Conservation (phyloP, 2,113 vertebrate genomes). For the Nymphicus hollandicus region DNA sequence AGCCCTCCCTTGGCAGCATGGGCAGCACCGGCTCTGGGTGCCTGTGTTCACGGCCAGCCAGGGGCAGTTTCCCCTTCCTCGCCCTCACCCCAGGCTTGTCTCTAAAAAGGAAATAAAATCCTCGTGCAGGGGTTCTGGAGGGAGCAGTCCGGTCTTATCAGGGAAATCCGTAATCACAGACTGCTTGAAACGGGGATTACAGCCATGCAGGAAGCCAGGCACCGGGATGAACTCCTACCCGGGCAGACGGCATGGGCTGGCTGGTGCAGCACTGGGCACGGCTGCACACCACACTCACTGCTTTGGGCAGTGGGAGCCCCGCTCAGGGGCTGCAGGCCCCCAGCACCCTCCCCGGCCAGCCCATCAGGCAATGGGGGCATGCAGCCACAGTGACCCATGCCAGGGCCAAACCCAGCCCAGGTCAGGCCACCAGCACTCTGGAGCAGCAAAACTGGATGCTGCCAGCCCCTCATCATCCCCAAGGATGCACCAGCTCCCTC, state of each 20-base stretch:
- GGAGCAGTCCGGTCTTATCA: conserved; percentile 5
- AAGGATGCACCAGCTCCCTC: background rate
- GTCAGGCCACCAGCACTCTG: background rate
- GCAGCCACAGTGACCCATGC: accelerated
- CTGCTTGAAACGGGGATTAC: background rate
- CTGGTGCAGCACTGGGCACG: accelerated
- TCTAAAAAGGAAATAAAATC: conserved; percentile 38
- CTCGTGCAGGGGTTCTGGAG: conserved; percentile 8
- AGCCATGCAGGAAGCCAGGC: background rate
- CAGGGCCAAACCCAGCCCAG: accelerated
- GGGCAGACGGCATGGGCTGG: background rate
- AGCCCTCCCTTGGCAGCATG: accelerated
- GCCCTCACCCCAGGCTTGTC: background rate
- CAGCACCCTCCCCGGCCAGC: background rate
- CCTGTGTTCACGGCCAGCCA: accelerated
- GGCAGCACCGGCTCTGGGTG: background rate
- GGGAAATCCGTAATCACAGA: conserved; percentile 47
- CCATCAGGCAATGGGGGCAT: accelerated
- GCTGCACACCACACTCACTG: accelerated
- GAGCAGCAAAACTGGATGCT: background rate
- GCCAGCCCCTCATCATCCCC: background rate
- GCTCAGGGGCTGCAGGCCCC: background rate
- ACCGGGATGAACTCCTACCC: background rate
- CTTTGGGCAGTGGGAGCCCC: background rate
- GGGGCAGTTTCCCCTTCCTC: background rate